Evolutionary conservation across 2,113 vertebrate genomes (phyloP), one percentile per base, ranked within the genome.

Genomic region (Oxygymnocypris stewartii): DNA sequence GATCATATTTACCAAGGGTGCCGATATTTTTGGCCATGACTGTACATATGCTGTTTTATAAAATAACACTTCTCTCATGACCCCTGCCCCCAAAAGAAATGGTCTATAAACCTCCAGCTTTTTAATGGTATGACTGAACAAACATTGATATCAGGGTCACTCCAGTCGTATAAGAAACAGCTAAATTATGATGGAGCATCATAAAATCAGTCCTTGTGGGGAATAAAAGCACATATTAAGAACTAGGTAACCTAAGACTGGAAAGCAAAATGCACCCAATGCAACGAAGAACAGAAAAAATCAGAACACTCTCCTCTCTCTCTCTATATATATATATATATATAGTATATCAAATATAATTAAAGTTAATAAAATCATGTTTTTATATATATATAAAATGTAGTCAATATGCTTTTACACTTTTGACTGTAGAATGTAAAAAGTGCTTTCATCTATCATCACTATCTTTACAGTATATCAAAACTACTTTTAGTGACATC

Each of bases 151-250:
- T 37, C 57, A 63, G 54, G 20, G 57, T 81, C 79, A 65, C 14
- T 44, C 0, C 37, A 65, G 23, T 81, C 13, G 4, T 28, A 18
- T 25, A 80, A 63, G 28, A 80, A 42, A 61, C 31, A 13, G 44
- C n/a, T 9, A 77, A 49, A 76, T 76, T 25, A 80, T 16, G 54
- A 42, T n/a, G 6, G 49, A 79, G 54, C 10, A 13, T 61, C 11
- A 75, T 47, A n/a, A 75, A 25, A 75, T 75, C 23, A 44, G 23
- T 44, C 11, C 40, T 75, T 42, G 0, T 75, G 40, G 37, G 73
- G 73, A 71, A 71, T 18, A 71, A 75, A 75, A 11, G 73, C 40
- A 44, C 73, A 75, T 75, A 11, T 75, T 75, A 71, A 23, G 35
- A 69, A 69, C 18, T 73, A 47, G 73, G 73, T 75, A 14, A 47